Evolutionary conservation across 2,888 invertebrate genomes (phyloP), one percentile per base, ranked within the genome.

Genomic region (Hanleya hanleyi): DNA sequence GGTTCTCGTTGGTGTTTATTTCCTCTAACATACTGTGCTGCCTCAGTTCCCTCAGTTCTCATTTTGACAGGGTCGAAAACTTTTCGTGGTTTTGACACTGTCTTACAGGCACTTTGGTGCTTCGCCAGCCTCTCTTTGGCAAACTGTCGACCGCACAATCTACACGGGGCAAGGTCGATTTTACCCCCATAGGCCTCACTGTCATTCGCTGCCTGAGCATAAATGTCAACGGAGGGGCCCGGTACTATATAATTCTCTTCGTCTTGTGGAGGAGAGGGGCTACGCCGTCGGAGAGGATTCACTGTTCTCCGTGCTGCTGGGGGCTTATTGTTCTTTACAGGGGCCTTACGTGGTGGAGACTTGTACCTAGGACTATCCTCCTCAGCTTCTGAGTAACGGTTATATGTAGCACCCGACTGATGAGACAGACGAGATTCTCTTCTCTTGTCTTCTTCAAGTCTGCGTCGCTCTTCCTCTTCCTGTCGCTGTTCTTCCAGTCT

Each of bases 21-120:
- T 15, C 26, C 22, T 80, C 89, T 91, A 62, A 94, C 92, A 86
- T 94, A 96, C 64, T 93, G 92, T 86, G 97, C 97, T 38, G 95
- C 94, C 84, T 97, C 98, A 0, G 97, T 97, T 33, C 97, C 97
- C 91, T 94, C 92, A 68, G 97, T 82, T 70, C 90, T 77, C 79
- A 86, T 86, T 76, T 88, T 88, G 1, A 84, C 72, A 4, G 86
- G 83, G 76, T 90, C 89, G 78, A 89, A 84, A 12, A 83, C 83
- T 73, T 89, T 88, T 51, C 90, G 77, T 65, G 84, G 84, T 77
- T 86, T 88, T 4, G 81, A 81, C n/a, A 76, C 71, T 62, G 83
- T 85, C 36, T 79, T 81, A 78, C 90, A 90, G 7, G 84, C 84
- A n/a, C 77, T 73, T 71, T 81, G 78, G 74, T 90, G 90, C 72